Evolutionary conservation across 2,113 vertebrate genomes (phyloP).

Genomic region (Haemorhous mexicanus): DNA sequence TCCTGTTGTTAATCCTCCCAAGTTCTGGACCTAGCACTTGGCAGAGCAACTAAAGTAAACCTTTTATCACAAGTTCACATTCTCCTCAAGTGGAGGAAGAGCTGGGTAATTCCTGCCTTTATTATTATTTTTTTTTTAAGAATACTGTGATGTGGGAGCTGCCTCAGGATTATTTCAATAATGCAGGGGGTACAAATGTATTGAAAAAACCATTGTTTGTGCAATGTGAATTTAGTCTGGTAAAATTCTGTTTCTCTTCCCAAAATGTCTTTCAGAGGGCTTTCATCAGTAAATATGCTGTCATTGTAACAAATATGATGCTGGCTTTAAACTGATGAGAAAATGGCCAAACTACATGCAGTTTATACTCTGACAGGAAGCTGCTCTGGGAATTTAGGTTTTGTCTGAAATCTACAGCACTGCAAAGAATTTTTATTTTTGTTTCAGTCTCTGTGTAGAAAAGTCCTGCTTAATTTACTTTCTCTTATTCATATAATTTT

Average conservation of each 20-base stretch:
- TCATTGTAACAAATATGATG: neutral
- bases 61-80: slow-evolving; percentile 35
- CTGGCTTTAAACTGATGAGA: neutral
- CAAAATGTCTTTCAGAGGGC: neutral
- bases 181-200: neutral
- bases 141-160: neutral
- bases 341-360: neutral
- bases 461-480: neutral
- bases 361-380: neutral
- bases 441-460: neutral
- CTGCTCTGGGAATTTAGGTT: neutral
- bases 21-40: slow-evolving; percentile 39
- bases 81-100: slow-evolving; percentile 16
- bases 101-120: neutral
- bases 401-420: neutral
- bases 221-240: neutral
- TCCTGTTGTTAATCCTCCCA: slow-evolving; percentile 55
- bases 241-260: neutral
- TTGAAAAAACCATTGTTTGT: neutral
- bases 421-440: neutral
- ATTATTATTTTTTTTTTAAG: neutral
- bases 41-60: slow-evolving; percentile 10
- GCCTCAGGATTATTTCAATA: neutral
- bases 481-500: neutral
- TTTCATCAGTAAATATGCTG: neutral